phyloP scores from a whole-genome alignment of 2,888 invertebrate species.

The Mellilla xanthometata region DNA sequence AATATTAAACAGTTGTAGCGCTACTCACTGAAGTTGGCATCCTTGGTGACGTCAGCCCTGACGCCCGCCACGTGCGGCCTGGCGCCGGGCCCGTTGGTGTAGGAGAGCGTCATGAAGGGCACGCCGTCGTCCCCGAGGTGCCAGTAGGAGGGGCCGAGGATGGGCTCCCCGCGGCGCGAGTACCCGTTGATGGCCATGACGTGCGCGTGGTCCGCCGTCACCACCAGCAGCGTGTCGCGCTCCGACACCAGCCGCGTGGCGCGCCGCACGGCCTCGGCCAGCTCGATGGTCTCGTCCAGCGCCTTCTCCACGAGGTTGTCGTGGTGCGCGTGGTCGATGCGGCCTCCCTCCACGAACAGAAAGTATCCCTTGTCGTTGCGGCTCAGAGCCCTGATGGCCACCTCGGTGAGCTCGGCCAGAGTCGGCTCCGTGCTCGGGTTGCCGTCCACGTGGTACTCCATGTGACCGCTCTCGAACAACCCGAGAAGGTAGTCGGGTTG shows the following conservation, averaged over 20 bases:
- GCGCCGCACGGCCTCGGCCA: conserved; percentile 82
- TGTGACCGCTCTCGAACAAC: conserved; percentile 83
- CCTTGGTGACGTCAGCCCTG: conserved; percentile 68
- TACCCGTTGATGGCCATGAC: conserved; percentile 87
- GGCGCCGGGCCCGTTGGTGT: conserved; percentile 85
- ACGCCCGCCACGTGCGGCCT: conserved; percentile 50
- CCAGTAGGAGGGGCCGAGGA: conserved; percentile 58
- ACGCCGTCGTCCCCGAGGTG: conserved; percentile 68
- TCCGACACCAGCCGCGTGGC: conserved; percentile 65
- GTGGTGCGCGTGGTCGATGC: conserved; percentile 88
- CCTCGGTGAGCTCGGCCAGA: conserved; percentile 74
- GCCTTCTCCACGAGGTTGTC: conserved; percentile 80
- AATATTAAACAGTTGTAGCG: not conserved
- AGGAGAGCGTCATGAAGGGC: conserved; percentile 84
- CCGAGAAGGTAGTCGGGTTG: conserved; percentile 85
- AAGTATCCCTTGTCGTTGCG: conserved; percentile 87
- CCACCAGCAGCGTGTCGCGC: conserved; percentile 90
- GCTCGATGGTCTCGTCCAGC: conserved; percentile 86
- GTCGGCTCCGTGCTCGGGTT: conserved; percentile 54
- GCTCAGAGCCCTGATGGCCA: conserved; percentile 86
- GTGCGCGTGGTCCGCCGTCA: conserved; percentile 90
- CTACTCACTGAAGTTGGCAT: conserved; percentile 45
- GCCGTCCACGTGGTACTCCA: conserved; percentile 85
- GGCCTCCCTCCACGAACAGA: conserved; percentile 87
- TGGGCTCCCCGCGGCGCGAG: conserved; percentile 73